A percentile compares a stretch with the other conserved stretches of the same genome.
Evolutionary conservation across 2,888 invertebrate species (phyloP).

Genomic region (Galerucella calmariensis): DNA sequence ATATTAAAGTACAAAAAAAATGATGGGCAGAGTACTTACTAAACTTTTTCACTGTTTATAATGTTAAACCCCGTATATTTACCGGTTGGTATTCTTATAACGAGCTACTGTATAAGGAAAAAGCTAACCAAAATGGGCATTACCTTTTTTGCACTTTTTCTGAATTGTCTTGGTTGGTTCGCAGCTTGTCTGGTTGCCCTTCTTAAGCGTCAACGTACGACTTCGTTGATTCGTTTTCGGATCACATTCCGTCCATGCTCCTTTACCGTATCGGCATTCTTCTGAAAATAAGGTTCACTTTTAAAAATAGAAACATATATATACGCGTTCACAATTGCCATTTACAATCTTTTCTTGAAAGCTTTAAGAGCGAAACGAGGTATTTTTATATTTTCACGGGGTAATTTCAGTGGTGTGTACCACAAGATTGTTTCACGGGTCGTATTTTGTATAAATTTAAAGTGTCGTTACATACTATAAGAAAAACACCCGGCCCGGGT

Average conservation of each 20-base stretch:
- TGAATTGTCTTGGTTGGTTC: conserved; percentile 86
- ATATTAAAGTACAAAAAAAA: no score
- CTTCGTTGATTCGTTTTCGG: conserved; percentile 84
- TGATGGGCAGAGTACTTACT: no score
- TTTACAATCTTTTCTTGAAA: not conserved
- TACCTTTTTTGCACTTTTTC: conserved; percentile 94
- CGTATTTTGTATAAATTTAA: not conserved
- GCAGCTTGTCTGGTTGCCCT: conserved; percentile 82
- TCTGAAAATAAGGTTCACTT: conserved; percentile 62
- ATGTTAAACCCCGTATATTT: not conserved
- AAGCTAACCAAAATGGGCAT: conserved; percentile 32
- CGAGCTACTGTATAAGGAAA: conserved; percentile 10
- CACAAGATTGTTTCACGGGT: not conserved
- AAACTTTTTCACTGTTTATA: not conserved
- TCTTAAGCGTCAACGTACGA: conserved; percentile 85
- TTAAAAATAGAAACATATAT: conserved; percentile 19
- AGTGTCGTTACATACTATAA: no score
- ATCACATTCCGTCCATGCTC: conserved; percentile 91
- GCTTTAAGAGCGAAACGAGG: conserved; percentile 13
- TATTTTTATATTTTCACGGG: conserved; percentile 1
- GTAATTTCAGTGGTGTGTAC: not conserved
- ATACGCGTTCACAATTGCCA: conserved; percentile 4
- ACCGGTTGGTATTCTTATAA: not conserved
- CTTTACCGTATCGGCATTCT: conserved; percentile 86
- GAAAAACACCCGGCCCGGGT: no score